These are phyloP conservation scores for Tachysurus fulvidraco DNA, from an alignment of 2,113 vertebrate genomes.

Conservation along the genomic window DNA sequence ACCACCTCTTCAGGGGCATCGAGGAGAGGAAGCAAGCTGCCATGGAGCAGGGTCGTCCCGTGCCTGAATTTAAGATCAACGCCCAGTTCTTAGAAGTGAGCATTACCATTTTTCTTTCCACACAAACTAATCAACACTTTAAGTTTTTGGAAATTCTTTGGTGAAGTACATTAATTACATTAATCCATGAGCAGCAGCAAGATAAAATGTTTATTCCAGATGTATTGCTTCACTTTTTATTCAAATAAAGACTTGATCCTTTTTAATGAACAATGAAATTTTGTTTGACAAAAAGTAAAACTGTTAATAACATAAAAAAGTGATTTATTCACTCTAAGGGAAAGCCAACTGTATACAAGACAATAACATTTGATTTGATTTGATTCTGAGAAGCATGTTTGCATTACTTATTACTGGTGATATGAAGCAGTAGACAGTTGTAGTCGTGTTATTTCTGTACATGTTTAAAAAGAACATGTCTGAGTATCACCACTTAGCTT, in stretches of 20 bases:
- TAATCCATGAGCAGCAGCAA: not conserved
- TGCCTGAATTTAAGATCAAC: slow-evolving; percentile 98
- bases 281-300: not conserved
- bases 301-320: not conserved
- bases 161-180: not conserved
- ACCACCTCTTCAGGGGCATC: slow-evolving; percentile 90
- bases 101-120: not conserved
- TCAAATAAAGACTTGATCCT: not conserved
- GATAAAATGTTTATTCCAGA: not conserved
- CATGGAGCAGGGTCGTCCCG: slow-evolving; percentile 82
- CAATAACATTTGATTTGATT: not conserved
- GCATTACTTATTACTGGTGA: too few species aligned
- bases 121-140: slow-evolving; percentile 5
- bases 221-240: not conserved
- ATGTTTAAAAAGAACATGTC: slow-evolving; percentile 22
- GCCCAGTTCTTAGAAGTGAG: slow-evolving; percentile 94
- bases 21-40: slow-evolving; percentile 84
- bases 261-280: not conserved
- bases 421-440: not conserved
- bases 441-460: slow-evolving; percentile 6
- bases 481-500: slow-evolving; percentile 45
- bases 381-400: slow-evolving; percentile 1
- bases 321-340: not conserved
- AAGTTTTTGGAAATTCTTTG: not conserved
- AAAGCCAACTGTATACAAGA: not conserved